Conservation (phyloP, 2,113 vertebrate species). For the Himantopus leucocephalus region DNA sequence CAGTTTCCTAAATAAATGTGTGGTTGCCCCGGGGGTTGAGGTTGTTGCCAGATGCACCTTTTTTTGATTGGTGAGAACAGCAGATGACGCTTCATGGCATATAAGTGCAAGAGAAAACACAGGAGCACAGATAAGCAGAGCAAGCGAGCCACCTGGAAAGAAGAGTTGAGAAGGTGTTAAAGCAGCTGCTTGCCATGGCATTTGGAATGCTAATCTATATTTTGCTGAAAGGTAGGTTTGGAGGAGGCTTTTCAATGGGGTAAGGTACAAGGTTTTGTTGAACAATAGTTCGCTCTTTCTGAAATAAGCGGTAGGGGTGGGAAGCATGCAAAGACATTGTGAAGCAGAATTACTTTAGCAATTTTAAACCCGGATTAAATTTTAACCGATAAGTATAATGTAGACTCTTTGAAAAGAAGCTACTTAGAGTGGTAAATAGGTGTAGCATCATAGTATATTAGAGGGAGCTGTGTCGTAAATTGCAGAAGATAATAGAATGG, state of each 20-base stretch:
- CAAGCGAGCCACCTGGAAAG: slow-evolving; percentile 24
- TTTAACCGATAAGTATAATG: not conserved
- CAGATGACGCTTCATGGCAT: slow-evolving; percentile 75
- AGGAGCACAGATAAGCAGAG: slow-evolving; percentile 56
- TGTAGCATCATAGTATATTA: not conserved
- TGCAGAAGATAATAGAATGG: not conserved
- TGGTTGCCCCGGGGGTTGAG: slow-evolving; percentile 57
- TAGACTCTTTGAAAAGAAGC: not conserved
- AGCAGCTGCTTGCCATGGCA: slow-evolving; percentile 65
- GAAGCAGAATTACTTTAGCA: not conserved
- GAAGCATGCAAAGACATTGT: not conserved
- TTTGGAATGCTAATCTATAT: slow-evolving; percentile 66
- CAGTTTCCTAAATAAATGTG: slow-evolving; percentile 65
- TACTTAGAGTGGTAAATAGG: not conserved
- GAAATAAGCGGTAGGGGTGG: not conserved
- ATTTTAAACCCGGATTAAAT: not conserved
- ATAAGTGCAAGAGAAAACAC: slow-evolving; percentile 73
- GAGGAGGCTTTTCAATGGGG: not conserved
- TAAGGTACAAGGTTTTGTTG: not conserved
- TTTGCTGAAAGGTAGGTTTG: slow-evolving; percentile 72
- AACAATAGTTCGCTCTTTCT: not conserved
- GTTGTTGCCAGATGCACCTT: slow-evolving; percentile 72
- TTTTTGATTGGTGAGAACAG: slow-evolving; percentile 74
- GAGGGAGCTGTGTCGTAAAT: not conserved
- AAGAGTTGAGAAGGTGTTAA: slow-evolving; percentile 23